Evolutionary conservation across 2,888 invertebrate genomes (phyloP), one percentile per base, ranked within the genome.

Genomic region (Helobdella robusta): DNA sequence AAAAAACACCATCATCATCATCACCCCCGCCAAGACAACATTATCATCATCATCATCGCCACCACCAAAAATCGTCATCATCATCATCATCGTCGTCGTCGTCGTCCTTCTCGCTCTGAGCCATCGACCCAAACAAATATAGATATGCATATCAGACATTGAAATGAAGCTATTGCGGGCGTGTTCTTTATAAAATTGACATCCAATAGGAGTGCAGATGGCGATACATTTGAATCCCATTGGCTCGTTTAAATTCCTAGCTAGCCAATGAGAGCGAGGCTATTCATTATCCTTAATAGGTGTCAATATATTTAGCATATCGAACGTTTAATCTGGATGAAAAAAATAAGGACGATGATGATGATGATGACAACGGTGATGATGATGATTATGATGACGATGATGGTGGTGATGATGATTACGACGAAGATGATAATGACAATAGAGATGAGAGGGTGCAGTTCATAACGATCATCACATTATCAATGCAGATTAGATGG

Each of bases 291-390:
- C n/a, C n/a, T n/a, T n/a, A n/a, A n/a, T n/a, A n/a, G n/a, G n/a
- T n/a, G n/a, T n/a, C n/a, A n/a, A n/a, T n/a, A n/a, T n/a, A n/a
- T n/a, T n/a, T n/a, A n/a, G n/a, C n/a, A n/a, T n/a, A n/a, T n/a
- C n/a, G n/a, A n/a, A n/a, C n/a, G n/a, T n/a, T n/a, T n/a, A n/a
- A n/a, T n/a, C n/a, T n/a, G n/a, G 35, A 59, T 59, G 59, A 35
- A 36, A 40, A 35, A 36, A 23, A 35, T 34, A 40, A 32, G 15
- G 59, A 59, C 36, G 59, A 59, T 59, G 59, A 59, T 59, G 59
- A 59, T 59, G 59, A 59, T 59, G 59, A 59, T 59, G 59, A 59
- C 36, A 40, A 59, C 36, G 59, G 20, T 35, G 59, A 59, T 35
- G 36, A 59, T 59, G 59, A 59, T 59, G 59, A 61, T n/a, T 6